Evolutionary conservation across 2,113 vertebrate genomes (phyloP).

Genomic region (Cercocebus atys): DNA sequence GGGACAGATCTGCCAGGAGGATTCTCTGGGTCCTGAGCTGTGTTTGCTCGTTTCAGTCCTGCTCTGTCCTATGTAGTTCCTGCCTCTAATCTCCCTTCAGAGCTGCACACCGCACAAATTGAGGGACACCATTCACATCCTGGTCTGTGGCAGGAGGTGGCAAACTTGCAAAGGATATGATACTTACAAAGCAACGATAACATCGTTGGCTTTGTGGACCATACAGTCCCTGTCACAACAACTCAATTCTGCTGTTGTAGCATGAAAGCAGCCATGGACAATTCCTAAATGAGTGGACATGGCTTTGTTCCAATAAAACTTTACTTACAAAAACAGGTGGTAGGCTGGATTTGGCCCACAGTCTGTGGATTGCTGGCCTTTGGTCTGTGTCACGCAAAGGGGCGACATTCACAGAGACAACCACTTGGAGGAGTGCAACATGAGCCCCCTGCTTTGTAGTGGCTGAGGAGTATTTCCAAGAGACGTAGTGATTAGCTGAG

Average conservation of each 20-base stretch:
- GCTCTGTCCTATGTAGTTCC: neutral
- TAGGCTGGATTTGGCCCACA: neutral
- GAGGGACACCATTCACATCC: neutral
- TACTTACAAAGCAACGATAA: neutral
- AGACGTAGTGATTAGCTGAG: neutral
- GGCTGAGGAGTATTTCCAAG: neutral
- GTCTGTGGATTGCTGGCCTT: neutral
- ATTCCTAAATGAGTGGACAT: neutral
- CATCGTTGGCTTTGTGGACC: neutral
- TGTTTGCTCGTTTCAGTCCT: neutral
- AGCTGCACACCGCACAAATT: neutral
- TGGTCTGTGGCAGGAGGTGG: neutral
- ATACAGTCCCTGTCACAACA: neutral
- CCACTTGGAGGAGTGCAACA: fast-evolving
- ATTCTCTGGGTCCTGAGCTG: neutral
- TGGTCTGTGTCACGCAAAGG: neutral
- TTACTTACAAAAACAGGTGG: neutral
- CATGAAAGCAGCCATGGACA: neutral
- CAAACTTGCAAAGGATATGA: neutral
- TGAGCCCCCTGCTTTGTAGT: neutral
- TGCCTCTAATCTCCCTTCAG: neutral
- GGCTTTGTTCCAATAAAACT: neutral
- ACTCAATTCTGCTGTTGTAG: neutral
- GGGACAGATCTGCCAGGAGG: neutral
- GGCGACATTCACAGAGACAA: neutral